Conservation (phyloP, 1,140 invertebrate genomes). For the Drosophila teissieri region DNA sequence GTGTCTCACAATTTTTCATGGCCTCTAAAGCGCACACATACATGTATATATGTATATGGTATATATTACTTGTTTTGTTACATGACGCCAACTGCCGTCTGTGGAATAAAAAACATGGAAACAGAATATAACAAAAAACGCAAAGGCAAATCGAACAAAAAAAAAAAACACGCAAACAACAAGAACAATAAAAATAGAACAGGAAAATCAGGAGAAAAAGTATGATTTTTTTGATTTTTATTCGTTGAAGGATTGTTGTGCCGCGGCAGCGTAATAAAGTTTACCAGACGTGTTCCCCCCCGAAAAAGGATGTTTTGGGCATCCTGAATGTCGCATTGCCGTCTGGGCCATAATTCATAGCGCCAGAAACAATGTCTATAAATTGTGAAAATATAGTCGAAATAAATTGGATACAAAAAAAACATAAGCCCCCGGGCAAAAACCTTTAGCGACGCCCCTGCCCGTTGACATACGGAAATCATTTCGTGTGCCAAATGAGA, state of each 20-base stretch:
- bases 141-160: conserved; percentile 25
- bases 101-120: conserved; percentile 13
- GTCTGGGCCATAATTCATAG: conserved; percentile 37
- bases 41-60: not conserved
- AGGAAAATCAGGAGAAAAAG: conserved; percentile 29
- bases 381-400: conserved; percentile 19
- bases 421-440: conserved; percentile 6
- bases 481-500: conserved; percentile 66
- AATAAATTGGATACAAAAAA: conserved; percentile 11
- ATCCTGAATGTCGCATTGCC: conserved; percentile 33
- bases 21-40: conserved; percentile 38
- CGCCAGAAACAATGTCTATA: conserved; percentile 23
- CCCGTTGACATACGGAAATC: conserved; percentile 52
- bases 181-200: conserved; percentile 44
- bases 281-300: conserved; percentile 26
- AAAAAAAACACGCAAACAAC: conserved; percentile 45
- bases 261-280: conserved; percentile 31
- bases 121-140: conserved; percentile 4
- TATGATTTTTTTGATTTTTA: conserved; percentile 11
- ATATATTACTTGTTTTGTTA: conserved; percentile 55
- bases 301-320: conserved; percentile 15
- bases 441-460: conserved; percentile 35
- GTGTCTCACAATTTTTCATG: conserved; percentile 74
- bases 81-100: conserved; percentile 54
- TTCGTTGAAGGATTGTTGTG: conserved; percentile 9